These are phyloP conservation scores for Trachelus tabidus DNA, from an alignment of 2,888 invertebrate genomes.

Conservation along the genomic window DNA sequence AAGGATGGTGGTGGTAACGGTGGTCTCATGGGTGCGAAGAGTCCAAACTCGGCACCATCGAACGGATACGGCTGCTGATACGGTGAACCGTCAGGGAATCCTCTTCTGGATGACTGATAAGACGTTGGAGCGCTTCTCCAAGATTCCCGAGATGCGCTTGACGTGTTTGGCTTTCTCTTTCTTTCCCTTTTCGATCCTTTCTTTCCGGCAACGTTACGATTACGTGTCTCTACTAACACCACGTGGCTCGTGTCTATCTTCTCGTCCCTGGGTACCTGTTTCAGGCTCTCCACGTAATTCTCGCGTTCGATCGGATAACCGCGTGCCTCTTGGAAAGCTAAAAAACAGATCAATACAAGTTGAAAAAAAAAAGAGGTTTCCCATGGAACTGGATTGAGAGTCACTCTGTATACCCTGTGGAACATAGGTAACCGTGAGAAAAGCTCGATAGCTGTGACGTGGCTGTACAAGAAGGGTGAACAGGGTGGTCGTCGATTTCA, in stretches of 20 bases:
- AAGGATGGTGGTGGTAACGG: constrained; percentile 12
- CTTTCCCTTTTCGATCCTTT: background rate
- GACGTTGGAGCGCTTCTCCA: background rate
- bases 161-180: background rate
- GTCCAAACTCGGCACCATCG: constrained; percentile 28
- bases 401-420: background rate
- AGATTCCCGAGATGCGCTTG: background rate
- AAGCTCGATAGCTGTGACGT: background rate
- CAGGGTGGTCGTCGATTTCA: background rate
- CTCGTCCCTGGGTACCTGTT: constrained; percentile 23
- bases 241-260: constrained; percentile 41
- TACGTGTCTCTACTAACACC: constrained; percentile 12
- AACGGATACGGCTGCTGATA: constrained; percentile 35
- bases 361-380: background rate
- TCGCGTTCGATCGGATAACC: constrained; percentile 76
- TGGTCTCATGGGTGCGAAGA: constrained; percentile 18
- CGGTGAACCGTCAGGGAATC: background rate
- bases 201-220: background rate
- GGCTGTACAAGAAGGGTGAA: background rate
- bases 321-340: constrained; percentile 75
- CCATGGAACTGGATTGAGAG: background rate
- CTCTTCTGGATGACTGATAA: background rate
- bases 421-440: background rate
- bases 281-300: constrained; percentile 69
- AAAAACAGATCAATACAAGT: constrained; percentile 18